Percentiles rank a stretch among this genome's conserved stretches.
Evolutionary conservation across 2,888 invertebrate genomes (phyloP).

Genomic region (Dexiosoma caninum): DNA sequence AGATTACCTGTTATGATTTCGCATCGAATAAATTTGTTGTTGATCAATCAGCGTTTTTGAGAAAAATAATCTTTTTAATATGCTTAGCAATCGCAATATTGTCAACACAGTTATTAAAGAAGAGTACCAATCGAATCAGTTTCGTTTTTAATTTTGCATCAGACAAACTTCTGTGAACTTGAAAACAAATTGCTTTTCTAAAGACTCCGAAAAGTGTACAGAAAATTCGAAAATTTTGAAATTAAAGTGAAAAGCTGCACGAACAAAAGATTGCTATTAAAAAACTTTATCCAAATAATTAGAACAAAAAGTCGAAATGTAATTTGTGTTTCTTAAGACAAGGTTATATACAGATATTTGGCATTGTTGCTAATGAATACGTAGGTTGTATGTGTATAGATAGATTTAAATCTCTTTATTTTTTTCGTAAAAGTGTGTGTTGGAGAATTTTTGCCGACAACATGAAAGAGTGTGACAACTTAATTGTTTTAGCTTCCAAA

Average conservation of each 20-base stretch:
- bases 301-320: conserved; percentile 17
- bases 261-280: background rate
- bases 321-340: conserved; percentile 44
- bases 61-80: too few species aligned
- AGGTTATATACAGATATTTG: conserved; percentile 61
- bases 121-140: conserved; percentile 31
- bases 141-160: conserved; percentile 44
- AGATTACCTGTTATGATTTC: too few species aligned
- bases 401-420: conserved; percentile 9
- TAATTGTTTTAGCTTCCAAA: background rate
- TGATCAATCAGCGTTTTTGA: too few species aligned
- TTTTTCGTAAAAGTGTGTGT: conserved; percentile 33
- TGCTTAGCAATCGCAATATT: background rate
- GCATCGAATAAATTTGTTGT: too few species aligned
- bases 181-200: conserved; percentile 35
- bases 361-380: conserved; percentile 56
- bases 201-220: background rate
- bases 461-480: conserved; percentile 54
- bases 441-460: conserved; percentile 61
- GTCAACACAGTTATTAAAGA: background rate
- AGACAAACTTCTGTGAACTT: conserved; percentile 61
- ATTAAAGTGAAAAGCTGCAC: background rate
- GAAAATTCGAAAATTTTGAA: background rate
- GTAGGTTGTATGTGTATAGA: conserved; percentile 30
- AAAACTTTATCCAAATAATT: background rate